Evolutionary conservation across 2,797 vertebrate species (phyloP), one percentile per base, ranked within the genome.

Genomic region (Rhodeus uyekii): DNA sequence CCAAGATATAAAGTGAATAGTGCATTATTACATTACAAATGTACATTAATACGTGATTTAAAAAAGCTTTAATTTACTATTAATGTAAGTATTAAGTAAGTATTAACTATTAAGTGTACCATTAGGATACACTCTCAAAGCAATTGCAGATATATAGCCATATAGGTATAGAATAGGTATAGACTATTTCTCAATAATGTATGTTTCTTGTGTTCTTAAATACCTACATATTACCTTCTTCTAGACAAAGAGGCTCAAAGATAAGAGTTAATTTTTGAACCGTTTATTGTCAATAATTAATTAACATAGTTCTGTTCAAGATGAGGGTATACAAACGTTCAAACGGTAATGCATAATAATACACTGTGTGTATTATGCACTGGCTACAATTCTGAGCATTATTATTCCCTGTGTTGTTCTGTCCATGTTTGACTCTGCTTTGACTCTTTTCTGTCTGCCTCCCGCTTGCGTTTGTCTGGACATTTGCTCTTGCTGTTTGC

Each of bases 11-110:
- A 64, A 65, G 63, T 78, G 32, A 42, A 42, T 13, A 8, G 27
- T 18, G 34, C 63, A 16, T n/a, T n/a, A n/a, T n/a, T n/a, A n/a
- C n/a, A n/a, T n/a, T n/a, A n/a, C n/a, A n/a, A n/a, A n/a, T n/a
- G n/a, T n/a, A n/a, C n/a, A n/a, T n/a, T n/a, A 50, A n/a, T 32
- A 58, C 48, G 58, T 79, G 38, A 69, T 79, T 58, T 74, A 58
- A 36, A 27, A 18, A 0, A 55, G 50, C 78, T 69, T 80, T 60
- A 69, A 79, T 79, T 55, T 34, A 69, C 18, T 38, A 79, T 69
- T 79, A 80, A 60, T n/a, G n/a, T n/a, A n/a, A n/a, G n/a, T n/a
- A n/a, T n/a, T n/a, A n/a, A n/a, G n/a, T n/a, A n/a, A n/a, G n/a
- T n/a, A n/a, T n/a, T n/a, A n/a, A n/a, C n/a, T n/a, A n/a, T n/a